Conservation (phyloP, 2,113 vertebrate genomes). For the Pleuronectes platessa region DNA sequence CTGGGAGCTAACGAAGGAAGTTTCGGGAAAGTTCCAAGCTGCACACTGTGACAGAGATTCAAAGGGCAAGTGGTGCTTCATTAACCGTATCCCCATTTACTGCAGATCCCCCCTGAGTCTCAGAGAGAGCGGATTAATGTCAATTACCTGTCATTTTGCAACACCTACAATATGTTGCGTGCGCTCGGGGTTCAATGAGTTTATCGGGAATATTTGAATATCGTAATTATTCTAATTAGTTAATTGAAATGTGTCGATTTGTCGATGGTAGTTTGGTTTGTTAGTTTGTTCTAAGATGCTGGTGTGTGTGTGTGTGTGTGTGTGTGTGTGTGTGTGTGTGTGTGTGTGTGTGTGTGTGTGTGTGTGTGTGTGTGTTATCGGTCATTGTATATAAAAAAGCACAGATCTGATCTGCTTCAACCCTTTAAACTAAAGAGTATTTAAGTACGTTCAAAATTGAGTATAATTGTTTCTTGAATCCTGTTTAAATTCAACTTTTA, state of each 20-base stretch:
- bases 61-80: conserved; percentile 81
- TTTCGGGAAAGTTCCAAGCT: conserved; percentile 64
- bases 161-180: conserved; percentile 48
- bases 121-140: conserved; percentile 76
- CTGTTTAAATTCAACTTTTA: conserved; percentile 33
- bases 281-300: neutral
- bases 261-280: no score
- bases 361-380: no score
- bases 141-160: conserved; percentile 75
- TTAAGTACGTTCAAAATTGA: conserved; percentile 23
- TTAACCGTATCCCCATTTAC: conserved; percentile 76
- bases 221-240: no score
- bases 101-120: conserved; percentile 69
- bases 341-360: neutral
- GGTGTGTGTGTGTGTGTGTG: neutral
- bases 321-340: neutral
- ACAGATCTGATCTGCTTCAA: conserved; percentile 28
- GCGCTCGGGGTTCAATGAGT: neutral
- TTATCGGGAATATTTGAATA: no score
- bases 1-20: conserved; percentile 40
- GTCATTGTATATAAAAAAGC: no score
- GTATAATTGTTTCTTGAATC: conserved; percentile 32
- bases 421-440: conserved; percentile 10
- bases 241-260: no score
- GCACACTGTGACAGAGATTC: conserved; percentile 73